Evolutionary conservation across 2,113 vertebrate species (phyloP).

Genomic region (Protobothrops mucrosquamatus): DNA sequence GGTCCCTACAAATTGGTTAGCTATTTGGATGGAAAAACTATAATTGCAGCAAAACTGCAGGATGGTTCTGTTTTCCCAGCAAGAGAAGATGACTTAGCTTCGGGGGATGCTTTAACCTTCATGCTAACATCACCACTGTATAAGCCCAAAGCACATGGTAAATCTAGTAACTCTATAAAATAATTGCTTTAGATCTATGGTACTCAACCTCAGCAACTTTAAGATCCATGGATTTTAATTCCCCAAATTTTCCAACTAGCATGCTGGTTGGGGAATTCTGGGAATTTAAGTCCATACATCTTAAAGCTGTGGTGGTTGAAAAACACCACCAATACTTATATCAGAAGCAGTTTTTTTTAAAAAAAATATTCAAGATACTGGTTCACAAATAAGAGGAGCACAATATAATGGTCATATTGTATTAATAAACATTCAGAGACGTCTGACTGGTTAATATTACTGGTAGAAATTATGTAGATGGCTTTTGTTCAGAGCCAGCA

Average conservation of each 20-base stretch:
- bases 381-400: not conserved
- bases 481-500: not conserved
- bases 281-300: not conserved
- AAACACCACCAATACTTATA: not conserved
- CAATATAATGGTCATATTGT: not conserved
- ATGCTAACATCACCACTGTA: conserved; percentile 92
- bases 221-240: not conserved
- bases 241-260: not conserved
- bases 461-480: not conserved
- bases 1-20: conserved; percentile 86
- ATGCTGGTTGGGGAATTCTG: not conserved
- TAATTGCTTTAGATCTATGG: not conserved
- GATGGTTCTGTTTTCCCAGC: conserved; percentile 70
- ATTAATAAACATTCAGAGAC: not conserved
- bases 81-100: conserved; percentile 50
- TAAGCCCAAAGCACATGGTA: conserved; percentile 84
- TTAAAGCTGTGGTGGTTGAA: not conserved
- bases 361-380: not conserved
- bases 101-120: conserved; percentile 73
- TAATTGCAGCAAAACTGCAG: conserved; percentile 68
- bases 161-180: conserved; percentile 40
- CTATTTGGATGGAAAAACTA: conserved; percentile 66
- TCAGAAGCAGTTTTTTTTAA: not conserved
- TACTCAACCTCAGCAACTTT: not conserved
- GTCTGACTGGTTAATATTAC: not conserved